A percentile compares a stretch with the other conserved stretches of the same genome.
Evolutionary conservation across 2,888 invertebrate genomes (phyloP).

Genomic region (Zygaena filipendulae): DNA sequence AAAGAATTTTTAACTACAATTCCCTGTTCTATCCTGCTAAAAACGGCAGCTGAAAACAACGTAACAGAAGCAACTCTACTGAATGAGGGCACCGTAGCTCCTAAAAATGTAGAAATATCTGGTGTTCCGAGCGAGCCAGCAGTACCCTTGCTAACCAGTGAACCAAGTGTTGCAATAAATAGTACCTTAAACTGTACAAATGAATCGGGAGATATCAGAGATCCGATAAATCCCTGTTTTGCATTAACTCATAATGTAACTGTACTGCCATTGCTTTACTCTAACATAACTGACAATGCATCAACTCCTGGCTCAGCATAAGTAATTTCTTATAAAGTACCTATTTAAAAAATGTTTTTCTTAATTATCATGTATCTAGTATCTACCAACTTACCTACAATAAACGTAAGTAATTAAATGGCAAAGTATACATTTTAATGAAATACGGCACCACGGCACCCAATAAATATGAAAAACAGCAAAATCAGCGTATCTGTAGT

Average conservation of each 20-base stretch:
- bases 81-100: slow-evolving; percentile 21
- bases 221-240: slow-evolving; percentile 55
- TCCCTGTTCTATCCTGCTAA: slow-evolving; percentile 54
- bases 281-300: neutral
- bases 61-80: slow-evolving; percentile 45
- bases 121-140: slow-evolving; percentile 23
- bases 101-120: slow-evolving; percentile 6
- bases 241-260: slow-evolving; percentile 44
- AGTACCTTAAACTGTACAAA: slow-evolving; percentile 29
- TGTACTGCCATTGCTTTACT: slow-evolving; percentile 31
- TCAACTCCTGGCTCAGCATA: no score
- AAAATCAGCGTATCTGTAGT: no score
- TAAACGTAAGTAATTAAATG: no score
- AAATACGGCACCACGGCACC: no score
- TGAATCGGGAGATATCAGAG: slow-evolving; percentile 34
- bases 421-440: no score
- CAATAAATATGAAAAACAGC: no score
- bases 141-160: slow-evolving; percentile 26
- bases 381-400: no score
- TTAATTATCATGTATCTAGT: no score
- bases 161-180: slow-evolving; percentile 20
- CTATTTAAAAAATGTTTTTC: no score
- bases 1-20: slow-evolving; percentile 58
- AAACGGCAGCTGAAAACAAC: slow-evolving; percentile 56
- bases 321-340: no score